A percentile compares a stretch with the other conserved stretches of the same genome.
Conservation (phyloP, 2,888 invertebrate genomes). For the Halocaridina rubra region DNA sequence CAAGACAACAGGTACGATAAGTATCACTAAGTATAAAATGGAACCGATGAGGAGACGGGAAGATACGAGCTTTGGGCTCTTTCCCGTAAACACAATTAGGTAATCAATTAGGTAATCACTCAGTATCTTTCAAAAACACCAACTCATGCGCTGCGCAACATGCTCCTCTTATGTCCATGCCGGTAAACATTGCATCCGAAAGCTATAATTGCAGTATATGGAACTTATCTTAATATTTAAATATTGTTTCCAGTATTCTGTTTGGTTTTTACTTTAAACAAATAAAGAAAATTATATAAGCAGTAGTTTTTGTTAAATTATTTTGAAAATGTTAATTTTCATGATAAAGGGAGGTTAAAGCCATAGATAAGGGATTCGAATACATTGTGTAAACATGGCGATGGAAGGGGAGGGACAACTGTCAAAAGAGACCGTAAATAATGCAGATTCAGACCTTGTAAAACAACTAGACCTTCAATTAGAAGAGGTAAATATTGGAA, state of each 20-base stretch:
- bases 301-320: not conserved
- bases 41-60: too few relatives aligned
- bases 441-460: conserved; percentile 20
- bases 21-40: too few relatives aligned
- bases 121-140: not conserved
- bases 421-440: conserved; percentile 31
- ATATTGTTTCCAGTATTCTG: not conserved
- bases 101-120: too few relatives aligned
- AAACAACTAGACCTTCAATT: conserved; percentile 43
- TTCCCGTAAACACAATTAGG: too few relatives aligned
- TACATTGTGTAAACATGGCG: conserved; percentile 29
- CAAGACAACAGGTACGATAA: too few relatives aligned
- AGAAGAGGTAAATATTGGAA: conserved; percentile 21
- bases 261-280: not conserved
- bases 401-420: conserved; percentile 50
- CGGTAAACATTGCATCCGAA: not conserved
- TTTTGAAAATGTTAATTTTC: not conserved
- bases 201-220: not conserved
- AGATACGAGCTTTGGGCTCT: too few relatives aligned
- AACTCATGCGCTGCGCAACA: not conserved
- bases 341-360: not conserved
- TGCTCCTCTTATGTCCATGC: too few relatives aligned
- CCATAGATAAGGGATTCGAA: not conserved
- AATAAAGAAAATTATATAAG: not conserved
- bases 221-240: not conserved